phyloP scores from a whole-genome alignment of 2,113 vertebrate species.

The Apodemus sylvaticus region DNA sequence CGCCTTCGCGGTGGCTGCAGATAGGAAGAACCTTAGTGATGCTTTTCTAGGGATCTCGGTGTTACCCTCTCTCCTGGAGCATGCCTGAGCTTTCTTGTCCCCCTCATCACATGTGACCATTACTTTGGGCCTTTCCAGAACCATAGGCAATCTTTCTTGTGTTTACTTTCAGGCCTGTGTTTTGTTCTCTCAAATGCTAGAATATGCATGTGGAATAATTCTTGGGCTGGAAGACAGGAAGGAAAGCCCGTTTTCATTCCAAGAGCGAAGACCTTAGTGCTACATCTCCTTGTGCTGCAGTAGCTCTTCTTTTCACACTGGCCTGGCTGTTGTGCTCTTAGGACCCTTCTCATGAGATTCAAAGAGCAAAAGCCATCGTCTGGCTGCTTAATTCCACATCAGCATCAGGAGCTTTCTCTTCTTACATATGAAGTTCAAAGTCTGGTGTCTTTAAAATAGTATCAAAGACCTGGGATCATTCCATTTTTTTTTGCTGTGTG shows the following conservation, averaged over 20 bases:
- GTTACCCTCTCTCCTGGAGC: too few relatives aligned
- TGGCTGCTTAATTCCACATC: background rate
- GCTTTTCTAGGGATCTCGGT: background rate
- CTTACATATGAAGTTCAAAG: background rate
- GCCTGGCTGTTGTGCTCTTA: background rate
- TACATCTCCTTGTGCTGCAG: background rate
- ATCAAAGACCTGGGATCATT: background rate
- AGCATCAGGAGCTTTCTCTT: conserved; percentile 6
- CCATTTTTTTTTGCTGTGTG: background rate
- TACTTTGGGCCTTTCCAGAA: background rate
- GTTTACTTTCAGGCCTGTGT: background rate
- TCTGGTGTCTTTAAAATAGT: background rate
- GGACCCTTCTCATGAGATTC: background rate
- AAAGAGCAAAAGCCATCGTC: background rate
- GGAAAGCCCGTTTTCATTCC: background rate
- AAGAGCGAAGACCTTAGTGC: background rate
- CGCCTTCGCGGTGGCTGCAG: background rate
- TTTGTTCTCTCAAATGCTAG: background rate
- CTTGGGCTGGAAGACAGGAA: background rate
- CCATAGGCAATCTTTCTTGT: background rate
- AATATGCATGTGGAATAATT: background rate
- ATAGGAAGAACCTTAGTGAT: background rate
- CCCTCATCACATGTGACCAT: background rate
- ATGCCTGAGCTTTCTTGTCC: background rate
- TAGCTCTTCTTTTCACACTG: background rate